phyloP scores from a whole-genome alignment of 1,140 invertebrate species.

The Babylonia areolata region DNA sequence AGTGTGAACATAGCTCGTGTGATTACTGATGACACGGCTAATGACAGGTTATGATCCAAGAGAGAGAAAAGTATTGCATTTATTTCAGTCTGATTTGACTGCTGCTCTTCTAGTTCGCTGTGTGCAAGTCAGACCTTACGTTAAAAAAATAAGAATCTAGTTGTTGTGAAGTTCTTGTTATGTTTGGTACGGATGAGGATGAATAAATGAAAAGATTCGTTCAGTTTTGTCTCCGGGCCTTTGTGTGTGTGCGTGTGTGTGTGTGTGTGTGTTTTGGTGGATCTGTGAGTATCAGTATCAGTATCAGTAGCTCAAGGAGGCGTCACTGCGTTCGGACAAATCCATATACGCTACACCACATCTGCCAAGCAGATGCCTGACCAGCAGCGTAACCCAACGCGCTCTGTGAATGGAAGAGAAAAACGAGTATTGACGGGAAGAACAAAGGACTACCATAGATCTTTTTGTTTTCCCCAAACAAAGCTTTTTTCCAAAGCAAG shows the following conservation, averaged over 20 bases:
- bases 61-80: not conserved
- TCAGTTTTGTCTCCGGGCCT: not conserved
- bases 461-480: too few relatives aligned
- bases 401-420: too few relatives aligned
- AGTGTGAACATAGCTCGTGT: too few relatives aligned
- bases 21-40: not conserved
- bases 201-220: not conserved
- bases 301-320: not conserved
- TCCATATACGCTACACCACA: too few relatives aligned
- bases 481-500: too few relatives aligned
- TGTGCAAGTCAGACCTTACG: not conserved
- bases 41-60: not conserved
- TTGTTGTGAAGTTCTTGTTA: constrained; percentile 16
- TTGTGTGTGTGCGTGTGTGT: not conserved
- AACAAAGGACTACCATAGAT: too few relatives aligned
- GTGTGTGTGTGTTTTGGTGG: not conserved
- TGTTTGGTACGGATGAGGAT: not conserved
- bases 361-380: too few relatives aligned
- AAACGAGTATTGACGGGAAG: too few relatives aligned
- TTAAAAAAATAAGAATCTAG: not conserved
- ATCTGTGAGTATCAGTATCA: not conserved
- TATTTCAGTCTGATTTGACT: not conserved
- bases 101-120: not conserved
- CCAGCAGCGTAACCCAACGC: not conserved
- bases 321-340: too few relatives aligned